Percentiles rank a stretch among this genome's conserved stretches.
Conservation (phyloP, 2,113 vertebrate species). For the Myrmecobius fasciatus region DNA sequence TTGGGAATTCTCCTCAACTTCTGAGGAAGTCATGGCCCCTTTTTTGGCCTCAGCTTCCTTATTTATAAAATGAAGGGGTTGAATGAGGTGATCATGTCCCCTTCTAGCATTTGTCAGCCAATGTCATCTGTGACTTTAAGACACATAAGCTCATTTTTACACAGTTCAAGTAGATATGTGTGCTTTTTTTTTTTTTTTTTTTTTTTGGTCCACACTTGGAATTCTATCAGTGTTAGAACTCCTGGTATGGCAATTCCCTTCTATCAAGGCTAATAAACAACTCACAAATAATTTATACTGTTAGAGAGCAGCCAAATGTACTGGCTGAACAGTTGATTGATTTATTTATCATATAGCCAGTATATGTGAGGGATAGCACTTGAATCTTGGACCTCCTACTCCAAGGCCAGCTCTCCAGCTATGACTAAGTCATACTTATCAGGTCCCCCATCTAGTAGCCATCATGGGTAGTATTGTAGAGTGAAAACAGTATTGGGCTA, state of each 20-base stretch:
- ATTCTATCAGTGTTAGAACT: background rate
- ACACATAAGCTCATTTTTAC: background rate
- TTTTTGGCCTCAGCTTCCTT: background rate
- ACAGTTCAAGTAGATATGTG: background rate
- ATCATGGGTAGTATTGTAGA: background rate
- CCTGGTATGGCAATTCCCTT: background rate
- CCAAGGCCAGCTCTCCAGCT: background rate
- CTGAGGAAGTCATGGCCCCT: background rate
- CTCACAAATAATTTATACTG: background rate
- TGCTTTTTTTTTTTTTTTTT: no score
- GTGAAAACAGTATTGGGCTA: background rate
- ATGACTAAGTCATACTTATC: background rate
- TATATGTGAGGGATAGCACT: background rate
- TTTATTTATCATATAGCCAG: background rate
- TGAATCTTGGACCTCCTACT: background rate
- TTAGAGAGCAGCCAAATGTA: background rate
- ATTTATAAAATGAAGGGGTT: background rate
- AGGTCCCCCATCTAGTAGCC: background rate
- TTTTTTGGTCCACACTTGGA: no score
- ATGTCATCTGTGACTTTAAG: background rate
- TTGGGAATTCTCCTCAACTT: background rate
- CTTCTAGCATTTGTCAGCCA: background rate
- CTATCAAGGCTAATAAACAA: background rate
- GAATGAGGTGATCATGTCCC: background rate
- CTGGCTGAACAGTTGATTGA: background rate